Conservation (phyloP, 2,888 invertebrate species). For the Sicus ferrugineus region DNA sequence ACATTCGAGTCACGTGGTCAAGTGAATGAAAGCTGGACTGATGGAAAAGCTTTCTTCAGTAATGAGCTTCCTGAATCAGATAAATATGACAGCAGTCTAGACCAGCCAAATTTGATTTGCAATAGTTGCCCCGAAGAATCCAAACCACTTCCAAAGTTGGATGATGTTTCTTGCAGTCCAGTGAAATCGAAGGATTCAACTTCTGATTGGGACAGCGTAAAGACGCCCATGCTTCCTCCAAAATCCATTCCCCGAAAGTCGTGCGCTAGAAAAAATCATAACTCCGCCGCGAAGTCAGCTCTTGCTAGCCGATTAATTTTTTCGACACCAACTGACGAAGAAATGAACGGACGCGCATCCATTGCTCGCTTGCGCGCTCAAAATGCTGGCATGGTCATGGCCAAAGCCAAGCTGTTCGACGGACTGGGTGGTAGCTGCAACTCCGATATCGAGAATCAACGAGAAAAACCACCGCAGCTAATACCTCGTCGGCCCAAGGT, state of each 20-base stretch:
- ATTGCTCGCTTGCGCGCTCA: slow-evolving; percentile 75
- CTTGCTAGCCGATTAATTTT: slow-evolving; percentile 27
- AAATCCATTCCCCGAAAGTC: slow-evolving; percentile 42
- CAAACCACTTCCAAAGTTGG: not conserved
- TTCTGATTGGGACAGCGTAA: not conserved
- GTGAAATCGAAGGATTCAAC: not conserved
- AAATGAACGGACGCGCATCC: slow-evolving; percentile 72
- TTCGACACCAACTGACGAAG: slow-evolving; percentile 42
- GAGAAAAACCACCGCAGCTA: not conserved
- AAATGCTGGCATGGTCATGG: slow-evolving; percentile 82
- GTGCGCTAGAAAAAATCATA: slow-evolving; percentile 45
- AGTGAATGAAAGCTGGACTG: slow-evolving; percentile 59
- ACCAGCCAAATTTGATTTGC: not conserved
- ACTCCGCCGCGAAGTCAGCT: slow-evolving; percentile 3
- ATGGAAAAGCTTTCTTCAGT: slow-evolving; percentile 63
- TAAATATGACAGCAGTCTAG: too few relatives aligned
- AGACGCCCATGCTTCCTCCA: slow-evolving; percentile 53
- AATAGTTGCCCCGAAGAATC: not conserved
- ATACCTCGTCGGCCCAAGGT: not conserved
- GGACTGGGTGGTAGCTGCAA: slow-evolving; percentile 53
- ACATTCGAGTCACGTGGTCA: not conserved
- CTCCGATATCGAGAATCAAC: slow-evolving; percentile 24
- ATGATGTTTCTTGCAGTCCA: slow-evolving; percentile 24
- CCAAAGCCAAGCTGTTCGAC: slow-evolving; percentile 80
- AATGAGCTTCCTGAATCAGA: not conserved